Evolutionary conservation across 2,888 invertebrate species (phyloP).

Genomic region (Agrochola circellaris): DNA sequence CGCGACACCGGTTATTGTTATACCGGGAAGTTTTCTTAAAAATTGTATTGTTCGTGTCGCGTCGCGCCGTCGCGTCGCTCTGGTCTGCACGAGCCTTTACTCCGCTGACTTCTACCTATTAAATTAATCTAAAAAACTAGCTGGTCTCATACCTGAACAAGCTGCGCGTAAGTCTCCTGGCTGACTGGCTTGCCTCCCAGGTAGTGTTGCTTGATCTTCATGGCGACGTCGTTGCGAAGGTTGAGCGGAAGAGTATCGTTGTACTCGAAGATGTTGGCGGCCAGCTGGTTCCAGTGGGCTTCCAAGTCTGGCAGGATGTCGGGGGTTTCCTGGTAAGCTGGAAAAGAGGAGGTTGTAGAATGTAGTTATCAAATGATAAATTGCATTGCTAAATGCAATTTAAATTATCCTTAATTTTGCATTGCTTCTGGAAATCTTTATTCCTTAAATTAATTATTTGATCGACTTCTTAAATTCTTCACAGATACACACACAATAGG

Average conservation of each 20-base stretch:
- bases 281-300: constrained; percentile 91
- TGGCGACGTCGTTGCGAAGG: constrained; percentile 84
- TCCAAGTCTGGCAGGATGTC: constrained; percentile 88
- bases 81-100: too few relatives aligned
- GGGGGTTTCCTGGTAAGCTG: constrained; percentile 81
- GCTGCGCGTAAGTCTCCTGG: constrained; percentile 82
- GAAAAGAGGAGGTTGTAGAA: constrained; percentile 1
- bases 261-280: constrained; percentile 91
- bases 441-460: not conserved
- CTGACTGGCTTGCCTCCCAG: constrained; percentile 88
- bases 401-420: too few relatives aligned
- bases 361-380: not conserved
- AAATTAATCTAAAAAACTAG: not conserved
- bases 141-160: constrained; percentile 79
- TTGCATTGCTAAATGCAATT: too few relatives aligned
- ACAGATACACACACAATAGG: too few relatives aligned
- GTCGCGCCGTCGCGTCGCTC: too few relatives aligned
- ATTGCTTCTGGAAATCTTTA: not conserved
- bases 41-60: too few relatives aligned
- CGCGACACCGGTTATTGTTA: too few relatives aligned
- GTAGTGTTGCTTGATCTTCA: constrained; percentile 90
- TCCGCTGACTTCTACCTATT: too few relatives aligned
- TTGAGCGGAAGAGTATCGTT: constrained; percentile 90
- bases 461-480: not conserved
- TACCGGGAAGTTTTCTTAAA: too few relatives aligned